Base-by-base conservation (phyloP, 1,140 invertebrate genomes). In the Chymomyza costata region DNA sequence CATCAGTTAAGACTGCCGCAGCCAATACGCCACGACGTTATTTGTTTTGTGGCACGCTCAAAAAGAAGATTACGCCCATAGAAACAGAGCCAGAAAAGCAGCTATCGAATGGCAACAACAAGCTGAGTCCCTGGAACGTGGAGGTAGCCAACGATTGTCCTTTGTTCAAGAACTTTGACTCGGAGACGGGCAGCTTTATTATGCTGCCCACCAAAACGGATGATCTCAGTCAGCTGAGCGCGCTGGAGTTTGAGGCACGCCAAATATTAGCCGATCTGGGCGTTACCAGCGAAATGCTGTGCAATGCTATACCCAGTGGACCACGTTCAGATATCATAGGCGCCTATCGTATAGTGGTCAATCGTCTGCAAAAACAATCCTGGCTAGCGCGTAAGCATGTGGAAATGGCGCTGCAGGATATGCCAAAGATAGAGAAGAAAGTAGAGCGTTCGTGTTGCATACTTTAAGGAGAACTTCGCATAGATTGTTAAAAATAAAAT, bases 281-380 rank as follows among this genome's bases (percentile, higher is more conserved):
- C 0, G 68, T 87, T 3, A 71, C 53, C 40, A 60, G 80, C 0
- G 83, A 86, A 67, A 86, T 87, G 85, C 53, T 87, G 17, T 76
- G 83, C 32, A 68, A 71, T 21, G 76, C 82, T 5, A 60, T 83
- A 19, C 83, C 76, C 31, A 82, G 83, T 55, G 86, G 86, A 15
- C 86, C 86, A 18, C 73, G 84, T 14, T 87, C 86, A 19, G 71
- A 87, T 40, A 85, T 87, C 30, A 87, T 87, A 34, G 86, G 86
- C 7, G 84, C 86, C 46, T 87, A 87, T 58, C 68, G 86, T n/a
- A 86, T 87, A 25, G 68, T 87, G 16, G 83, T 87, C 37, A 85
- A 87, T 65, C 80, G 86, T n/a, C 59, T 87, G 21, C 83, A 86
- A 45, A 83, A 83, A 38, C 84, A 85, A 28, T 83, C 82, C 2